Evolutionary conservation across 2,113 vertebrate genomes (phyloP).

Genomic region (Acanthochromis polyacanthus): DNA sequence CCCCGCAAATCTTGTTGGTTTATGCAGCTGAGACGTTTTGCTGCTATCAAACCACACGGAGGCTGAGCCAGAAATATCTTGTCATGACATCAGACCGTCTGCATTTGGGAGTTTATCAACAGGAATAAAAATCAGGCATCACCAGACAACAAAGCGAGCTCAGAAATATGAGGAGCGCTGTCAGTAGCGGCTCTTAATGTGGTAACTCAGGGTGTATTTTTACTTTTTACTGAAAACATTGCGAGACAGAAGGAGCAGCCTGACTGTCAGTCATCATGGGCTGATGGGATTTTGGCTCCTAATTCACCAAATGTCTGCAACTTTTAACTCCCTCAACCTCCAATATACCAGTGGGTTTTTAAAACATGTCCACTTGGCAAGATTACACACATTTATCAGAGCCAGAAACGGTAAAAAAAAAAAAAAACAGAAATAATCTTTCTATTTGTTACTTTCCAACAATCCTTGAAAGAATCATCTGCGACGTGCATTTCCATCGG

Average conservation of each 20-base stretch:
- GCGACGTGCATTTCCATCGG: no score
- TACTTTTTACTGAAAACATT: neutral
- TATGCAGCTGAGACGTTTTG: slow-evolving; percentile 25
- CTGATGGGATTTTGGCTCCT: neutral
- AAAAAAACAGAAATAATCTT: no score
- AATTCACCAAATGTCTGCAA: slow-evolving; percentile 4
- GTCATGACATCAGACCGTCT: slow-evolving; percentile 51
- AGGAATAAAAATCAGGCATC: slow-evolving; percentile 37
- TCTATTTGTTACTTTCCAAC: no score
- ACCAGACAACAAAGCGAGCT: slow-evolving; percentile 34
- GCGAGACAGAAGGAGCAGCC: slow-evolving; percentile 15
- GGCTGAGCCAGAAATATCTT: slow-evolving; percentile 61
- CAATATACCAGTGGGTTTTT: no score
- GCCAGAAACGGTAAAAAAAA: no score
- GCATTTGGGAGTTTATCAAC: slow-evolving; percentile 39
- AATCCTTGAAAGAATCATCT: no score
- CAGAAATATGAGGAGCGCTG: slow-evolving; percentile 15
- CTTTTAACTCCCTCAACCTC: neutral
- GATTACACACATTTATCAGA: no score
- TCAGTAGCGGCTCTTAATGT: slow-evolving; percentile 24
- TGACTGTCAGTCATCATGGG: slow-evolving; percentile 6
- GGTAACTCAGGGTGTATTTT: slow-evolving; percentile 29
- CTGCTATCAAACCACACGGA: slow-evolving; percentile 10
- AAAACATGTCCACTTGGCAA: no score
- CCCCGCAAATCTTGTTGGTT: slow-evolving; percentile 20